phyloP scores from a whole-genome alignment of 2,888 invertebrate species.

The Macrostomum cliftonense region DNA sequence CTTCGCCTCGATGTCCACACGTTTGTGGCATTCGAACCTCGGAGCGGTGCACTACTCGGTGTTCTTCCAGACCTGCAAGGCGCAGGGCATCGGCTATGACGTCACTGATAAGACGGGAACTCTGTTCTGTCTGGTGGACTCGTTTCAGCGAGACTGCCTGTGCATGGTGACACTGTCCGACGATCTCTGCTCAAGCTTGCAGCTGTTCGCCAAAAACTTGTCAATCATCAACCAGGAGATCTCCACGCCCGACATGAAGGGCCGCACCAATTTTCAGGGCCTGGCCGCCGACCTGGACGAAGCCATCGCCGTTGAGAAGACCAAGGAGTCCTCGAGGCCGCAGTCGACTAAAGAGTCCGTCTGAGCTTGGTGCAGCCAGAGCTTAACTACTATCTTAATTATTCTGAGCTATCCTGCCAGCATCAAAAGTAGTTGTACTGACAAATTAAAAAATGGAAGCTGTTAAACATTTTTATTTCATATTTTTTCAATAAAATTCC shows the following conservation, averaged over 20 bases:
- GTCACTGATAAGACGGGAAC: conserved; percentile 37
- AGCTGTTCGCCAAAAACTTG: conserved; percentile 29
- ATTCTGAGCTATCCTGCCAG: too few relatives aligned
- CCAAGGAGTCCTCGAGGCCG: too few relatives aligned
- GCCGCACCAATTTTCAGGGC: conserved; percentile 32
- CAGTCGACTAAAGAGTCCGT: too few relatives aligned
- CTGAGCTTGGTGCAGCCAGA: too few relatives aligned
- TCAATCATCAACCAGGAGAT: conserved; percentile 36
- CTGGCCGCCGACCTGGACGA: too few relatives aligned
- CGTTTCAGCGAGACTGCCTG: conserved; percentile 30
- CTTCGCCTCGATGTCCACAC: conserved; percentile 32
- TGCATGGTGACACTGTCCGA: conserved; percentile 33
- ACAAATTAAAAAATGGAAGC: too few relatives aligned
- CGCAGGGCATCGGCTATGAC: conserved; percentile 37
- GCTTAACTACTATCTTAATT: too few relatives aligned
- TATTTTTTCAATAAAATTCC: too few relatives aligned
- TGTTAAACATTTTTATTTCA: too few relatives aligned
- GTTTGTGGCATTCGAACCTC: conserved; percentile 33
- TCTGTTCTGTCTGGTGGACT: conserved; percentile 34
- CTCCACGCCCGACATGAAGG: conserved; percentile 37
- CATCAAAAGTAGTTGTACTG: too few relatives aligned
- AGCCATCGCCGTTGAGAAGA: too few relatives aligned
- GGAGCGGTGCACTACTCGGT: conserved; percentile 37
- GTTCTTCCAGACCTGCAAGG: conserved; percentile 38
- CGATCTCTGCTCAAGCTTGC: too few relatives aligned